Conservation (phyloP, 2,797 vertebrate species). For the Sparus aurata region DNA sequence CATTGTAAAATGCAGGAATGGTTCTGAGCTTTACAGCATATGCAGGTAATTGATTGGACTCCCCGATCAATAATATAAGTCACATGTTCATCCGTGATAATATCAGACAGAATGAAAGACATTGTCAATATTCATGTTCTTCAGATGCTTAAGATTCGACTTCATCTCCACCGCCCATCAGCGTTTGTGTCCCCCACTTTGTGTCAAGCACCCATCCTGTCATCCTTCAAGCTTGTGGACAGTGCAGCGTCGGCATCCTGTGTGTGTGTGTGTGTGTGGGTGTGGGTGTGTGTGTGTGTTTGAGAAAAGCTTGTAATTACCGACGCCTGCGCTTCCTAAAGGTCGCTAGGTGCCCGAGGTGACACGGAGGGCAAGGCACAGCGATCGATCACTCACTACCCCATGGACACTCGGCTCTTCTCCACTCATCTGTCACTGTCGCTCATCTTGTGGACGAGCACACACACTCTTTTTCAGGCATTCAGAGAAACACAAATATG, state of each 20-base stretch:
- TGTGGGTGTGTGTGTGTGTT: slow-evolving; percentile 30
- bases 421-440: slow-evolving; percentile 79
- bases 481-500: slow-evolving; percentile 33
- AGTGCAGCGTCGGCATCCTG: slow-evolving; percentile 60
- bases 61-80: slow-evolving; percentile 46
- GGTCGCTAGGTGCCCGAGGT: slow-evolving; percentile 78
- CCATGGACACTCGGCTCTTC: slow-evolving; percentile 60
- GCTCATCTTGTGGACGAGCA: slow-evolving; percentile 38
- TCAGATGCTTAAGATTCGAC: slow-evolving; percentile 42
- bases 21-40: slow-evolving; percentile 14
- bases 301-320: slow-evolving; percentile 74
- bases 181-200: slow-evolving; percentile 55
- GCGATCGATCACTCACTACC: slow-evolving; percentile 79
- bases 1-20: background rate
- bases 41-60: slow-evolving; percentile 54
- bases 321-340: slow-evolving; percentile 77
- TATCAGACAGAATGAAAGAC: slow-evolving; percentile 25
- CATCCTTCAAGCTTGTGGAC: slow-evolving; percentile 62
- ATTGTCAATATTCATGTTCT: slow-evolving; percentile 49
- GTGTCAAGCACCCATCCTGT: slow-evolving; percentile 60
- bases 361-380: slow-evolving; percentile 75
- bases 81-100: slow-evolving; percentile 28
- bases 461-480: background rate
- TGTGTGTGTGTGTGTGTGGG: slow-evolving; percentile 44
- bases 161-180: slow-evolving; percentile 1